These are phyloP conservation scores for Notarius quadriscutis DNA, from an alignment of 2,113 vertebrate genomes.

Conservation along the genomic window DNA sequence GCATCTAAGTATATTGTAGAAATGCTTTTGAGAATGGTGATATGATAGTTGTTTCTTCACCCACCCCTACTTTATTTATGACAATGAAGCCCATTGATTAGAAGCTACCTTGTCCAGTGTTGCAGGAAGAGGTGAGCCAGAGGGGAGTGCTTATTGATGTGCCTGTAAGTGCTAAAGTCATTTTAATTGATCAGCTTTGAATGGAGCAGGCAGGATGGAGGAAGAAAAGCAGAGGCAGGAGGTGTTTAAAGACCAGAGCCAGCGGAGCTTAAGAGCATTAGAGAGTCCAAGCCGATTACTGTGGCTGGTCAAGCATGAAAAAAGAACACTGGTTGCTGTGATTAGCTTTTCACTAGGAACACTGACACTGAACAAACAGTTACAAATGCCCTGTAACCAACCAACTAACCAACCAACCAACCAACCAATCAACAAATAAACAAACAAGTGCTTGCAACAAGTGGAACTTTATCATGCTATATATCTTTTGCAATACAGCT, in stretches of 20 bases:
- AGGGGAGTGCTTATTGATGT: slow-evolving; percentile 76
- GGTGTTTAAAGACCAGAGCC: slow-evolving; percentile 43
- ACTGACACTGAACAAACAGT: slow-evolving; percentile 65
- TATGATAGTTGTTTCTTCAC: background rate
- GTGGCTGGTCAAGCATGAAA: slow-evolving; percentile 69
- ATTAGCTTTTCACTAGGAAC: slow-evolving; percentile 71
- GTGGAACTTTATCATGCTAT: background rate
- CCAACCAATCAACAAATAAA: background rate
- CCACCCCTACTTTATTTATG: slow-evolving; percentile 64
- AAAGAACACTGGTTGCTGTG: slow-evolving; percentile 71
- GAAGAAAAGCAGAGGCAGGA: slow-evolving; percentile 43
- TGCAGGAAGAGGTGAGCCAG: slow-evolving; percentile 69
- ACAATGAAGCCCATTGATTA: slow-evolving; percentile 68
- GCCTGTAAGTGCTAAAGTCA: slow-evolving; percentile 74
- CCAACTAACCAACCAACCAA: too few species aligned
- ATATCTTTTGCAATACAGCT: background rate
- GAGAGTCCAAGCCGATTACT: slow-evolving; percentile 73
- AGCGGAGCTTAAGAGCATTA: slow-evolving; percentile 66
- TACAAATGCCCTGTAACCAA: slow-evolving; percentile 54
- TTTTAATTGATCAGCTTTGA: slow-evolving; percentile 80
- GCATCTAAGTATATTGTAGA: background rate
- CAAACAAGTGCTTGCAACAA: background rate
- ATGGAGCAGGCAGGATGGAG: slow-evolving; percentile 57
- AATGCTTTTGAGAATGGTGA: background rate
- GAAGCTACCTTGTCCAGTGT: slow-evolving; percentile 59